Conservation (phyloP, 2,888 invertebrate species). For the Zaprionus obscuricornis region DNA sequence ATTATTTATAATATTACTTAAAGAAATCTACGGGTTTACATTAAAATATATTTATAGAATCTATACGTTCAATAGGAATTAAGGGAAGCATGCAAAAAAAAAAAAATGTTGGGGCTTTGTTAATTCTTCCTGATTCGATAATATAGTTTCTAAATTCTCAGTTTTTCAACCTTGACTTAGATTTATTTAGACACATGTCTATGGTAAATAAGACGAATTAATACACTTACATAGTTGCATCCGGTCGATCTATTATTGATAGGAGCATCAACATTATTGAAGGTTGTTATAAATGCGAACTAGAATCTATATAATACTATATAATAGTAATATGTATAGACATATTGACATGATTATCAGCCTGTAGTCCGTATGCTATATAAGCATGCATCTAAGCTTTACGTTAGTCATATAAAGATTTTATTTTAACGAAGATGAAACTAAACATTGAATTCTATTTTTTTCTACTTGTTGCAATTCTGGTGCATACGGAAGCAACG, state of each 20-base stretch:
- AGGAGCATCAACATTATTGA: constrained; percentile 16
- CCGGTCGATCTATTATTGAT: constrained; percentile 8
- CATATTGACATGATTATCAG: constrained; percentile 27
- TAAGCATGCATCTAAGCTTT: constrained; percentile 19
- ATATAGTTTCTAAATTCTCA: neutral
- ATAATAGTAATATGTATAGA: neutral
- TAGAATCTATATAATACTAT: no score
- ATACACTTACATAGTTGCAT: constrained; percentile 8
- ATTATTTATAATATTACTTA: neutral
- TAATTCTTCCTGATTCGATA: no score
- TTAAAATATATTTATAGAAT: neutral
- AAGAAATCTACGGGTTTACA: neutral
- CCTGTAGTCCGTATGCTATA: constrained; percentile 29
- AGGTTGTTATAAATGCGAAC: constrained; percentile 5
- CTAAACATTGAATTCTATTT: constrained; percentile 16
- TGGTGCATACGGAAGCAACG: constrained; percentile 27
- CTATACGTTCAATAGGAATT: no score
- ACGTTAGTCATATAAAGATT: constrained; percentile 2
- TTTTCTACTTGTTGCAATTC: constrained; percentile 20
- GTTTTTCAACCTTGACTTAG: neutral
- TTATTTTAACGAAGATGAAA: constrained; percentile 37
- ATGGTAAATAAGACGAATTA: neutral
- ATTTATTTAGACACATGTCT: neutral
- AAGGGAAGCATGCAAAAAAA: no score
- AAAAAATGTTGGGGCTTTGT: no score